Evolutionary conservation across 2,113 vertebrate genomes (phyloP).

Genomic region (Heliornis fulica): DNA sequence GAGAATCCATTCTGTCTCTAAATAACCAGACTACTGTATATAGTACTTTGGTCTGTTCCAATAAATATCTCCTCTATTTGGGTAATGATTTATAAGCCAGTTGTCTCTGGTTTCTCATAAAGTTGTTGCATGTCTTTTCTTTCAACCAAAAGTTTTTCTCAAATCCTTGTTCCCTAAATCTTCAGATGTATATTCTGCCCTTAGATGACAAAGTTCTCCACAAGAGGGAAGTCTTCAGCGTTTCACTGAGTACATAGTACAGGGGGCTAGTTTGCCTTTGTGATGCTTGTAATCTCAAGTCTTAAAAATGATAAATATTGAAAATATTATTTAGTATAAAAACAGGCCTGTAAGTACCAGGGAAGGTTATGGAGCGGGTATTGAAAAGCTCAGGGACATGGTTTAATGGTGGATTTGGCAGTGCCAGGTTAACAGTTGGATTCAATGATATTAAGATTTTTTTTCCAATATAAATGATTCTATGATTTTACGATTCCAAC

Average conservation of each 20-base stretch:
- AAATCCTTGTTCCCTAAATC: background rate
- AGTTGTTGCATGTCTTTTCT: background rate
- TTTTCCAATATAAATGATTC: too few species aligned
- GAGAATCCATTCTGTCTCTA: background rate
- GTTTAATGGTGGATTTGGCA: too few species aligned
- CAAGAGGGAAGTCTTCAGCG: background rate
- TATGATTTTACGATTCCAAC: background rate
- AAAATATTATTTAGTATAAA: background rate
- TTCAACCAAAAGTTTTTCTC: background rate
- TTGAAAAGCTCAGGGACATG: too few species aligned
- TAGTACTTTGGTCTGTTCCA: background rate
- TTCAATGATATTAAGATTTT: too few species aligned
- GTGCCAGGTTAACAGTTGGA: too few species aligned
- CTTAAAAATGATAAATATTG: background rate
- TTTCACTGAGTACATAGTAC: background rate
- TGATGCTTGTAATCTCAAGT: background rate
- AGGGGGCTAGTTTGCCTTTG: background rate
- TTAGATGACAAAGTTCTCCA: background rate
- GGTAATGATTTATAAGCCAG: background rate
- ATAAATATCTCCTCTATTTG: background rate
- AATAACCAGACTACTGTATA: background rate
- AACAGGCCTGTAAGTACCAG: too few species aligned
- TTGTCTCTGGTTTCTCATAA: background rate
- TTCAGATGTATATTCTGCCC: background rate
- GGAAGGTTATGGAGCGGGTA: too few species aligned